Evolutionary conservation across 2,888 invertebrate species (phyloP), one percentile per base, ranked within the genome.

Genomic region (Cheilosia scutellata): DNA sequence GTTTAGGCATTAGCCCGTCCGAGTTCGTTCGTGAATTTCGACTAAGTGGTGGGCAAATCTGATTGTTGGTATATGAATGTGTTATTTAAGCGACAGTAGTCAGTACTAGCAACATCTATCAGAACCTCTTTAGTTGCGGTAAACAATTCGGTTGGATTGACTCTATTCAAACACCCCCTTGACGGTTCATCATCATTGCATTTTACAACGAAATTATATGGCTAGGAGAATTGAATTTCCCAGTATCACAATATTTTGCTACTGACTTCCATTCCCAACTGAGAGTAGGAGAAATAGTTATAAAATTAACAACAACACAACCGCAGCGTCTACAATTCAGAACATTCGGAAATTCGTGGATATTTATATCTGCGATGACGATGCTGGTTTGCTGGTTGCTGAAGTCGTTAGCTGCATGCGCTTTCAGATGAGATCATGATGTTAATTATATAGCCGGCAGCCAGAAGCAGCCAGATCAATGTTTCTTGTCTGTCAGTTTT

Each of bases 401-500:
- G 44, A 60, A 40, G 33, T 80, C 47, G 44, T 66, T 72, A 63
- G 71, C 58, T 80, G 76, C 55, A 86, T 86, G 80, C 72, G 58
- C 82, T 57, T 44, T 27, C 58, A 55, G 86, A 86, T 86, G 86
- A 86, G 86, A 86, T 86, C 86, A 86, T 71, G 86, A 66, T 82
- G 71, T 80, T 82, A 82, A 86, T 86, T 80, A 86, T 82, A 86
- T 86, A 86, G 76, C 80, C 76, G 57, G 79, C 68, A 83, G 83
- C 57, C 49, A 74, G 68, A 58, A 49, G 57, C 83, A 83, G 79
- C 78, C 83, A 75, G 84, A 70, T 84, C 79, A 75, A 79, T 84
- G 84, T 75, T 84, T 84, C 65, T 80, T 60, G 84, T 86, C 76
- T 86, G 75, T 86, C 86, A 86, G 76, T 86, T 86, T 76, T 86